Base-by-base conservation (phyloP, 2,888 invertebrate genomes). In the Polia nebulosa region DNA sequence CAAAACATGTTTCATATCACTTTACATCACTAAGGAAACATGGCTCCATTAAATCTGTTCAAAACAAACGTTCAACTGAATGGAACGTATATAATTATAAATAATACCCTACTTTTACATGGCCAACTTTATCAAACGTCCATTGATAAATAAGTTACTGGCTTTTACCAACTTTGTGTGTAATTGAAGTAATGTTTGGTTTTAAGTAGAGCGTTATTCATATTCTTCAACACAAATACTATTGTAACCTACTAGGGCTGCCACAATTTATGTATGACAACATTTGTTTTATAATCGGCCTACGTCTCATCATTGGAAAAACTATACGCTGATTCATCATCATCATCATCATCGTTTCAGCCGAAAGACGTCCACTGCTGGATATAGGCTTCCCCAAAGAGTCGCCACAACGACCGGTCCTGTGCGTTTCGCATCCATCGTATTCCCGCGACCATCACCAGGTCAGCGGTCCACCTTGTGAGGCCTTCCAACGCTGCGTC, bases 71-170 rank as follows among this genome's bases (percentile, higher is more conserved):
- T 53, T 60, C 9, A 47, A 51, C 27, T 62, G 51, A 67, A 78
- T 62, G 60, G 67, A 78, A 67, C 49, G 36, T 62, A 75, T 62
- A 75, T 53, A 36, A 75, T 75, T 59, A 49, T 39, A 52, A 52
- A 44, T 56, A 55, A 57, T 52, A 57, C 52, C 45, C 22, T 47
- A 73, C 56, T 25, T 60, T 56, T 52, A 61, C 29, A 39, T 36
- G 27, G 17, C 36, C 15, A 61, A 57, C 47, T 52, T 36, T 25
- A 41, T 20, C 13, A 25, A 47, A 51, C 20, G 17, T 64, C 34
- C 51, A 56, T 64, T 71, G 59, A 41, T 59, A 55, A 25, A 44
- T 59, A n/a, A 45, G 34, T 32, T 36, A 39, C n/a, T 25, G 9
- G 29, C 17, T 52, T 68, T 61, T 32, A 53, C 22, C 3, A 58